Evolutionary conservation across 1,140 invertebrate genomes (phyloP), one percentile per base, ranked within the genome.

Genomic region (Nasonia giraulti): DNA sequence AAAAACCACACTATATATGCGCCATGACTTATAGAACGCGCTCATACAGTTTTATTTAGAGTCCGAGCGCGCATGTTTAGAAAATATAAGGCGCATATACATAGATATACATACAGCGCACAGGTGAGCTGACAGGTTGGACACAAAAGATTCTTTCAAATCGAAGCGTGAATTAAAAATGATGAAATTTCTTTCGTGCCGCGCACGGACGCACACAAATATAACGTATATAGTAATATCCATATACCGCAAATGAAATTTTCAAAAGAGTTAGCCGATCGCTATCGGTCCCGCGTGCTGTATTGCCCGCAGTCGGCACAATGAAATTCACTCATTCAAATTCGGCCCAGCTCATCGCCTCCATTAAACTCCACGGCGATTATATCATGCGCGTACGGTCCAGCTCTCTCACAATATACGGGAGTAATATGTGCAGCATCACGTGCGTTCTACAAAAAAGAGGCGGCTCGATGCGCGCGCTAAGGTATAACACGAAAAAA

Each of bases 311-410:
- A 14, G 5, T 62, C 55, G 55, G 55, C 20, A 62, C 55, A 62
- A 62, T 62, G 55, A 62, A 62, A 62, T 62, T 62, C 55, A 62
- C 55, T 62, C 55, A 62, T 62, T 62, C 55, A 62, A 62, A 62
- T 62, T 62, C 55, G 55, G 55, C 55, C 20, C 55, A 5, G 4
- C 55, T 62, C 55, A 62, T 62, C 55, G 55, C 55, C 0, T 7
- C 20, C 55, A 20, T 20, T 62, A 20, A 62, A 62, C 5, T 62
- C 17, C 17, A n/a, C 20, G 17, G 55, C 14, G 20, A 62, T 62
- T 62, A n/a, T n/a, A 62, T 62, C 55, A 62, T 37, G 33, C 33
- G 33, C 33, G 33, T 4, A 37, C 33, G 33, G 33, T 0, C 33
- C 55, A 5, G 55, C 55, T 14, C 5, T 4, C 55, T n/a, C 55